Conservation (phyloP, 2,113 vertebrate species). For the Hemiscyllium ocellatum region DNA sequence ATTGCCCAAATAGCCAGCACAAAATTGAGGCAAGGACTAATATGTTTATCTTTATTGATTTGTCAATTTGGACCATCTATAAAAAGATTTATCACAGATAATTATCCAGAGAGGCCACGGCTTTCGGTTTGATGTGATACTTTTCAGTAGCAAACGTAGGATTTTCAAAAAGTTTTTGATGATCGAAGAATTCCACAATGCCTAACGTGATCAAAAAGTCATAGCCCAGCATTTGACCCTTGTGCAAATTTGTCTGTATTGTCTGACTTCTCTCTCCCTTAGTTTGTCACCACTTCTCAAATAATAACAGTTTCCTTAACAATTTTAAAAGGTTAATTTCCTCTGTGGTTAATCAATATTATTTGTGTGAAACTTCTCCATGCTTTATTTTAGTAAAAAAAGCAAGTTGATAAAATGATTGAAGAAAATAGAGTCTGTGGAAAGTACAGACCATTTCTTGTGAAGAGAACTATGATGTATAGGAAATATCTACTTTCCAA, state of each 20-base stretch:
- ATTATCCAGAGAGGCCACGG: background rate
- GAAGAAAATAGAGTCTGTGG: background rate
- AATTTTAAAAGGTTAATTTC: background rate
- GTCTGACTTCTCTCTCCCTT: background rate
- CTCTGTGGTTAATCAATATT: background rate
- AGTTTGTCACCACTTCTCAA: background rate
- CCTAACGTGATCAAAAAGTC: background rate
- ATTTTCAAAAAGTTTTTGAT: background rate
- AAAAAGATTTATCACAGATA: background rate
- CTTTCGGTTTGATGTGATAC: background rate
- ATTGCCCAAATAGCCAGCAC: background rate
- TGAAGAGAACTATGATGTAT: background rate
- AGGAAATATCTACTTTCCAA: background rate
- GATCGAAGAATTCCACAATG: background rate
- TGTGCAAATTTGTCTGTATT: background rate
- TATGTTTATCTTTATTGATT: constrained; percentile 21
- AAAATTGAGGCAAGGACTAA: constrained; percentile 2
- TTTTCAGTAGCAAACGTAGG: background rate
- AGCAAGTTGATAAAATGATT: background rate
- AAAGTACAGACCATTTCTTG: background rate
- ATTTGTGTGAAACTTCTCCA: background rate
- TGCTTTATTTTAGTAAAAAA: background rate
- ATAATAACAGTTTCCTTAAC: background rate
- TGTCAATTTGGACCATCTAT: background rate
- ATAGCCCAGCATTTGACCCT: background rate